phyloP scores from a whole-genome alignment of 1,140 invertebrate species.

The Caenorhabditis remanei region DNA sequence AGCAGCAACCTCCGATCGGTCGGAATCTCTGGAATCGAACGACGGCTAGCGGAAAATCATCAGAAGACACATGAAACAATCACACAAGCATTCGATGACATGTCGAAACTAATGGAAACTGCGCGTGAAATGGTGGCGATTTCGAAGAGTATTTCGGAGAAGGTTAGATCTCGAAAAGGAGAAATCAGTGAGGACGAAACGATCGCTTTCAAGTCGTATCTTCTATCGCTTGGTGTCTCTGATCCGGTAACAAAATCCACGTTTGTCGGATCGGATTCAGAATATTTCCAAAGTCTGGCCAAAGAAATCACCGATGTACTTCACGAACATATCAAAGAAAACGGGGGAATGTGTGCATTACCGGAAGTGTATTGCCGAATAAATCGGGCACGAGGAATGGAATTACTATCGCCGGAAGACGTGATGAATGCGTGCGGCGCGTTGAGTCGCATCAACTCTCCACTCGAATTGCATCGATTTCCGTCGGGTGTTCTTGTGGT shows the following conservation, averaged over 20 bases:
- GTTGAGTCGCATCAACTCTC: constrained; percentile 78
- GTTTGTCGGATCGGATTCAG: constrained; percentile 86
- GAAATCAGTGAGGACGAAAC: constrained; percentile 98
- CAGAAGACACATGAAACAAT: constrained; percentile 92
- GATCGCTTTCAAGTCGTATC: constrained; percentile 92
- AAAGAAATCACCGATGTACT: constrained; percentile 88
- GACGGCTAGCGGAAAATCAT: constrained; percentile 89
- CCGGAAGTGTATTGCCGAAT: constrained; percentile 96
- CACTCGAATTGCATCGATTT: constrained; percentile 79
- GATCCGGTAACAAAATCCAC: constrained; percentile 93
- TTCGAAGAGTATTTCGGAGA: constrained; percentile 91
- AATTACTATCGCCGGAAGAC: constrained; percentile 81
- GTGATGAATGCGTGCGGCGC: constrained; percentile 80
- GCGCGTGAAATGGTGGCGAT: constrained; percentile 96
- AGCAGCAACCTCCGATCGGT: constrained; percentile 65
- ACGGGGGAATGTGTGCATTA: constrained; percentile 90
- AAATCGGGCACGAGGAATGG: constrained; percentile 83
- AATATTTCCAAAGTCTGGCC: constrained; percentile 89
- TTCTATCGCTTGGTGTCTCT: constrained; percentile 91
- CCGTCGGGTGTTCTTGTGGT: constrained; percentile 79
- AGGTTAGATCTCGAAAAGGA: constrained; percentile 93
- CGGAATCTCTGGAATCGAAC: constrained; percentile 95
- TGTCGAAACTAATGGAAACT: constrained; percentile 92
- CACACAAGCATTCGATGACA: constrained; percentile 90
- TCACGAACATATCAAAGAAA: constrained; percentile 86